Evolutionary conservation across 1,140 invertebrate genomes (phyloP), one percentile per base, ranked within the genome.

Genomic region (Orchestia grillus): DNA sequence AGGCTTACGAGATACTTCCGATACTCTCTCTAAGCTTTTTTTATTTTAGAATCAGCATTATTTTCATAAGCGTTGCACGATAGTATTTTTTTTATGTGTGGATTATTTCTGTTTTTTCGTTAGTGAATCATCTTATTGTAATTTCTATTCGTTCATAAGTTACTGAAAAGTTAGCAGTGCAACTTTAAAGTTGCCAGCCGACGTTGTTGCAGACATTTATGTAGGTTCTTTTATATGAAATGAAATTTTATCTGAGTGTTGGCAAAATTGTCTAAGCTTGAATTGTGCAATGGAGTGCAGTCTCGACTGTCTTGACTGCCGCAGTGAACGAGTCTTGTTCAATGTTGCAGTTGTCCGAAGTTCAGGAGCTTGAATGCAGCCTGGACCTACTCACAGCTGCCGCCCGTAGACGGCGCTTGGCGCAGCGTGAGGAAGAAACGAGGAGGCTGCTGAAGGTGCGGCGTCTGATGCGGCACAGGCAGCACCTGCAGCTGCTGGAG

Each of bases 331-430:
- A 77, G 15, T 53, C 47, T n/a, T 94, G 19, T 45, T 94, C 47
- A 45, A 42, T 40, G 6, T 47, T 94, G 43, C 92, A 94, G 92
- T 40, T 94, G 44, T 44, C 44, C 44, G 92, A 94, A 40, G 92
- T 94, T 23, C 92, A 94, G 36, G 41, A 94, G 92, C 92, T 94
- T 11, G 92, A 94, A 44, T 94, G 92, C 40, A 44, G 44, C 92
- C 92, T 94, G 11, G 44, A 47, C 92, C 92, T 47, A 44, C 44
- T 94, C 11, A 94, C 92, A 44, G 44, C 44, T 8, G 92, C 92
- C 1, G 92, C 92, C 40, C 92, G 92, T 19, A 44, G 44, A 94
- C 92, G 92, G 23, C 92, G 92, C 16, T 4, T 44, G 44, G 43
- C 44, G 92, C 92, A 45, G 92, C 92, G 92, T 47, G 44, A 44